Base-by-base conservation (phyloP, 2,797 vertebrate genomes). In the Buphagus erythrorhynchus region DNA sequence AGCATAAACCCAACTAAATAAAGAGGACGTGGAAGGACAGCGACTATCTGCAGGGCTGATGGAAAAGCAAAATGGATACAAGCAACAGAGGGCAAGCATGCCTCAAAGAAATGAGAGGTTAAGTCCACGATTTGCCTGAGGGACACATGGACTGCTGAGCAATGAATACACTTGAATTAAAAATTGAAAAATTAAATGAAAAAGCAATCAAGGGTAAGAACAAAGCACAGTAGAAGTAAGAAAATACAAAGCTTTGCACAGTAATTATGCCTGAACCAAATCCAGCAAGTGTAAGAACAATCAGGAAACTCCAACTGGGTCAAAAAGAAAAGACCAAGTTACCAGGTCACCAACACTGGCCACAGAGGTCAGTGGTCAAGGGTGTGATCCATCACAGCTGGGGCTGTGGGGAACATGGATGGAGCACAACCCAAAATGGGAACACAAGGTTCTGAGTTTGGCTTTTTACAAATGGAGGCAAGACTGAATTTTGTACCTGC, bases 81-180 rank as follows among this genome's bases (percentile, higher is more conserved):
- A 86, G 72, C 7, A 85, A 75, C 4, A 6, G 42, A 92, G 79
- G 45, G 43, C 79, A 93, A 90, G 35, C 42, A 67, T 40, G 38
- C 57, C 78, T 83, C 62, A 62, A 84, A 89, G 80, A 85, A 91
- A 96, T 18, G 25, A 83, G 76, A 86, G 49, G 62, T 62, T 88
- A 82, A 79, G 66, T 48, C 90, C 63, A 86, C 1, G 14, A 1
- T 67, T 77, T 65, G 71, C 86, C 77, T 76, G 21, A 69, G 52
- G 87, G 71, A 89, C 61, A 20, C 43, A 86, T 31, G 69, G 92
- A 57, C 69, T 82, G 59, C 63, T 88, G 78, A 92, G 88, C 84
- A 93, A 95, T 93, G 66, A 89, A 83, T 75, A 63, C 76, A 71
- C 83, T 95, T 86, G 88, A 88, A 93, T 83, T 93, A 73, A 87